Evolutionary conservation across 2,888 invertebrate genomes (phyloP).

Genomic region (Frankliniella intonsa): DNA sequence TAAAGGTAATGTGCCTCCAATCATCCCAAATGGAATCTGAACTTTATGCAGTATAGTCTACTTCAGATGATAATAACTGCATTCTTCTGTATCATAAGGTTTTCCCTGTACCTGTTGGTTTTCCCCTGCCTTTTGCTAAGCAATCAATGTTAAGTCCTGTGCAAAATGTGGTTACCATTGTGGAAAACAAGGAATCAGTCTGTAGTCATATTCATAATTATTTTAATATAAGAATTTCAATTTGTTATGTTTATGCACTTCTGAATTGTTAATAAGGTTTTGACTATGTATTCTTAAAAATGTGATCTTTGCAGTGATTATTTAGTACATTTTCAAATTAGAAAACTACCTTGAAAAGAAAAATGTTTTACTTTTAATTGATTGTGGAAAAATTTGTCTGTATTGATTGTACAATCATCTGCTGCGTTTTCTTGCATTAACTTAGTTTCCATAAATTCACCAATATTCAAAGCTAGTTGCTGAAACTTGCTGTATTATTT

Average conservation of each 20-base stretch:
- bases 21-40: not conserved
- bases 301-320: not conserved
- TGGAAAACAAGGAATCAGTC: not conserved
- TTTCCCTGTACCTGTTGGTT: not conserved
- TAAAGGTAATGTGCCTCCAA: not conserved
- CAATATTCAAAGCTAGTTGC: not conserved
- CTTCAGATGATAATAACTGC: not conserved
- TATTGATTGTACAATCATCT: not conserved
- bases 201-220: slow-evolving; percentile 8
- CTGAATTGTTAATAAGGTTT: not conserved
- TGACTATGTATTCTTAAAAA: not conserved
- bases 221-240: not conserved
- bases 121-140: not conserved
- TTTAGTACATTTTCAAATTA: not conserved
- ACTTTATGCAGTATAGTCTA: not conserved
- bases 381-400: not conserved
- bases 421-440: not conserved
- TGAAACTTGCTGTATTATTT: not conserved
- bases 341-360: not conserved
- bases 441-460: not conserved
- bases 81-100: not conserved
- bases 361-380: not conserved
- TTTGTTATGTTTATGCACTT: not conserved
- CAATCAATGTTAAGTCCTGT: not conserved
- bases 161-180: slow-evolving; percentile 14